Evolutionary conservation across 2,113 vertebrate genomes (phyloP).

Genomic region (Peromyscus leucopus): DNA sequence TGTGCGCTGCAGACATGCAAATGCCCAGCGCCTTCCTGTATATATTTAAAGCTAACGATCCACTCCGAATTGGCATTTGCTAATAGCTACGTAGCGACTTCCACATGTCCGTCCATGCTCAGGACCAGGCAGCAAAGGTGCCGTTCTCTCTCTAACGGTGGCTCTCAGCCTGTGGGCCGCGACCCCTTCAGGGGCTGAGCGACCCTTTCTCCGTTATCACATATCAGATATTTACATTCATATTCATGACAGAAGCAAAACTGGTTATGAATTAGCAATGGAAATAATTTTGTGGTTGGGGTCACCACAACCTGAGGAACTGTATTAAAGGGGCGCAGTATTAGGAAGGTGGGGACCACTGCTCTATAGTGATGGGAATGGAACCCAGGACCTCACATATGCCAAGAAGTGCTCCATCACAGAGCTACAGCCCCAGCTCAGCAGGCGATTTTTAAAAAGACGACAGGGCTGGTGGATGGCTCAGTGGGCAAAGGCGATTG

Average conservation of each 20-base stretch:
- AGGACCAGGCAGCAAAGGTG: not conserved
- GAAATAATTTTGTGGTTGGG: not conserved
- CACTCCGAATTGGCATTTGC: slow-evolving; percentile 85
- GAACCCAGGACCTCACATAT: not conserved
- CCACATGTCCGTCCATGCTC: slow-evolving; percentile 79
- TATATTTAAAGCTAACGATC: not conserved
- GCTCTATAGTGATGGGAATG: not conserved
- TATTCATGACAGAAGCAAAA: not conserved
- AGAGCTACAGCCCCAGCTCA: not conserved
- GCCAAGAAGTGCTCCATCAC: not conserved
- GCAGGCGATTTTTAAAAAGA: not conserved
- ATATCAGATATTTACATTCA: not conserved
- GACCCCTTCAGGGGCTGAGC: not conserved
- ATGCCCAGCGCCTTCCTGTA: not conserved
- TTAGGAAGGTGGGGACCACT: not conserved
- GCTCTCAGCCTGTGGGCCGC: no score
- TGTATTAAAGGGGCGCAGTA: not conserved
- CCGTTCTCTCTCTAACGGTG: not conserved
- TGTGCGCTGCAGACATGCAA: slow-evolving; percentile 27
- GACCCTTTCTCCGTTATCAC: not conserved
- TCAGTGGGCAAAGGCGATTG: not conserved
- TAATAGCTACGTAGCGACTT: slow-evolving; percentile 88
- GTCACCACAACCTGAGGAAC: not conserved
- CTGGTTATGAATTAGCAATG: not conserved
- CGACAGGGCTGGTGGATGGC: not conserved